These are phyloP conservation scores for Dreissena polymorpha DNA, from an alignment of 1,140 invertebrate genomes.

Conservation along the genomic window DNA sequence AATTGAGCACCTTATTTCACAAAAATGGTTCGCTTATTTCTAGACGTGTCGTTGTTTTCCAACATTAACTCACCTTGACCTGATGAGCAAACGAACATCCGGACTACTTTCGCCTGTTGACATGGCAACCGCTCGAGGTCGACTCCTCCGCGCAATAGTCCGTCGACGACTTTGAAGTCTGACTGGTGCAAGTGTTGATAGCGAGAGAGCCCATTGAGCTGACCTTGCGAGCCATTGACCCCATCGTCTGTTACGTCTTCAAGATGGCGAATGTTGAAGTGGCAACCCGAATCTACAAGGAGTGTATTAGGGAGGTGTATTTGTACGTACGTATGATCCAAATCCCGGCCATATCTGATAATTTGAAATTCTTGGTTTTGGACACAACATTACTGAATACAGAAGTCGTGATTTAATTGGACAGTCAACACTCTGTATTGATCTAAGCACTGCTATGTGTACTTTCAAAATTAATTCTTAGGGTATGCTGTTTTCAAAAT, in stretches of 20 bases:
- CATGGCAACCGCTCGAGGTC: slow-evolving; percentile 32
- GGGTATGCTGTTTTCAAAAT: no score
- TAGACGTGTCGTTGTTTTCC: no score
- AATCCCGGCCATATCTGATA: background rate
- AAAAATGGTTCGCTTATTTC: no score
- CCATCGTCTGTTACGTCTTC: slow-evolving; percentile 51
- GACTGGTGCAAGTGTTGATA: slow-evolving; percentile 23
- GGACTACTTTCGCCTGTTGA: slow-evolving; percentile 49
- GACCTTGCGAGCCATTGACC: background rate
- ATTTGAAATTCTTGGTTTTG: background rate
- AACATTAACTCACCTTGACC: slow-evolving; percentile 58
- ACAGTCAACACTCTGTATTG: no score
- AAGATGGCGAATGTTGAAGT: slow-evolving; percentile 51
- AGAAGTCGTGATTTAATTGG: no score
- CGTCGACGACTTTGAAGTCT: slow-evolving; percentile 23
- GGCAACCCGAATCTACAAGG: slow-evolving; percentile 31
- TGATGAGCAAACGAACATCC: slow-evolving; percentile 63
- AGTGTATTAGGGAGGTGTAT: background rate
- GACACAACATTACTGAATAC: no score
- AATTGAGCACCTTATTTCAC: no score
- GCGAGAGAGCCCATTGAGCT: slow-evolving; percentile 8
- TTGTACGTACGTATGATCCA: background rate
- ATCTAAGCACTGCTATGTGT: no score
- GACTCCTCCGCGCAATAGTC: slow-evolving; percentile 29
- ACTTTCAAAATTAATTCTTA: no score